phyloP scores from a whole-genome alignment of 2,888 invertebrate genomes.

The Tetrapedia diversipes region DNA sequence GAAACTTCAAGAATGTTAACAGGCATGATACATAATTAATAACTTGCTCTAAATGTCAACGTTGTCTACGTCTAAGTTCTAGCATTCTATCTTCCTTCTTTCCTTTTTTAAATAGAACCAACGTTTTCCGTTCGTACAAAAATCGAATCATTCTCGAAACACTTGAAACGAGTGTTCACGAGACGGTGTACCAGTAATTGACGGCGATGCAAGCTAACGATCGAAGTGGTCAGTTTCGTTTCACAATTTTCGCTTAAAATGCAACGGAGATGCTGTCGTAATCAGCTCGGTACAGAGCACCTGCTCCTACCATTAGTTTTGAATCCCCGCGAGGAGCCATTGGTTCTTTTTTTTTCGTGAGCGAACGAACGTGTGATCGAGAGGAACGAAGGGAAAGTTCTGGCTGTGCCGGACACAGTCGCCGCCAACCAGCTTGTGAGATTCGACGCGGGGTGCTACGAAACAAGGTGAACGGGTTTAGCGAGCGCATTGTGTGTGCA shows the following conservation, averaged over 20 bases:
- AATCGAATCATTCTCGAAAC: no score
- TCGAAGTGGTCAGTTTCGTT: neutral
- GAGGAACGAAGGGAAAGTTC: conserved; percentile 71
- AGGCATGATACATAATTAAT: no score
- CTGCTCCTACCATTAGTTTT: conserved; percentile 37
- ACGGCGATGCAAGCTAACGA: no score
- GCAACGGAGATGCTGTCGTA: neutral
- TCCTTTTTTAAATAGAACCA: no score
- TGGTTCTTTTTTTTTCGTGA: conserved; percentile 39
- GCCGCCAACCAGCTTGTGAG: conserved; percentile 56
- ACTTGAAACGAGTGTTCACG: no score
- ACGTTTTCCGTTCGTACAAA: no score
- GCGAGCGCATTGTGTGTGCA: conserved; percentile 44
- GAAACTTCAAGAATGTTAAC: no score
- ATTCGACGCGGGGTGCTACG: conserved; percentile 67
- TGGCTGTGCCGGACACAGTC: conserved; percentile 57
- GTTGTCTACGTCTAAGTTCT: no score
- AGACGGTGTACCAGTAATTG: neutral
- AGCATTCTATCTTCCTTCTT: no score
- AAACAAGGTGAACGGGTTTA: conserved; percentile 79
- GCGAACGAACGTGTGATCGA: conserved; percentile 55
- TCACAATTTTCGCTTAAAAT: conserved; percentile 37
- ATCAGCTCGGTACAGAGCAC: neutral
- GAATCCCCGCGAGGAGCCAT: conserved; percentile 28
- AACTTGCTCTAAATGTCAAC: no score